Base-by-base conservation (phyloP, 2,113 vertebrate genomes). In the Chloropsis cyanopogon region DNA sequence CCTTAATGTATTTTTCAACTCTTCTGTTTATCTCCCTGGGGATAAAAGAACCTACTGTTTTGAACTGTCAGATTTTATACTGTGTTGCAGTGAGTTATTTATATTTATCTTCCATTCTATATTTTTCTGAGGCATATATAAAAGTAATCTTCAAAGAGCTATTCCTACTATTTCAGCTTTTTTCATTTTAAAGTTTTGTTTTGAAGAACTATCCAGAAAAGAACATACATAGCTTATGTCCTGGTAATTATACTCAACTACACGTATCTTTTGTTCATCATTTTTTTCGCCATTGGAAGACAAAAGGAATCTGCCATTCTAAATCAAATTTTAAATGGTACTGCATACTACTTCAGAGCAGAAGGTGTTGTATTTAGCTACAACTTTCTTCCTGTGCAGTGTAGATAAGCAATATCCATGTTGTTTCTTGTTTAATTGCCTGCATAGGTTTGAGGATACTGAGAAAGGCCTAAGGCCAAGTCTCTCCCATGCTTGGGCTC, bases 41-140 rank as follows among this genome's bases (percentile, higher is more conserved):
- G 96, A 97, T 91, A 96, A 96, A 97, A 95, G 97, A 97, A 94
- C 50, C 54, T 87, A 85, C 73, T 95, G 85, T 96, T 98, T 97
- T 93, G 94, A 98, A 98, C 97, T 97, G 96, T 96, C 97, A 97
- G 86, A 92, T 96, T 97, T 98, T 97, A 93, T 97, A 91, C 86
- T 82, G 88, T 93, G 75, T 87, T 96, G 88, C 88, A 81, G 46
- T 60, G 75, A 94, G 84, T 92, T 96, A 95, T 97, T 98, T 97
- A 97, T 96, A 97, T 98, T 97, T 97, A 97, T 98, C 61, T 95
- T 95, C 92, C 50, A 82, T 91, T 94, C 90, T 96, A 60, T 95
- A 91, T 91, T 97, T 96, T 96, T 97, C 92, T 93, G 86, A 97
- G 83, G 69, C 76, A 91, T 63, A 93, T 79, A 94, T 90, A 97